Base-by-base conservation (phyloP, 2,113 vertebrate genomes). In the Podarcis raffonei region DNA sequence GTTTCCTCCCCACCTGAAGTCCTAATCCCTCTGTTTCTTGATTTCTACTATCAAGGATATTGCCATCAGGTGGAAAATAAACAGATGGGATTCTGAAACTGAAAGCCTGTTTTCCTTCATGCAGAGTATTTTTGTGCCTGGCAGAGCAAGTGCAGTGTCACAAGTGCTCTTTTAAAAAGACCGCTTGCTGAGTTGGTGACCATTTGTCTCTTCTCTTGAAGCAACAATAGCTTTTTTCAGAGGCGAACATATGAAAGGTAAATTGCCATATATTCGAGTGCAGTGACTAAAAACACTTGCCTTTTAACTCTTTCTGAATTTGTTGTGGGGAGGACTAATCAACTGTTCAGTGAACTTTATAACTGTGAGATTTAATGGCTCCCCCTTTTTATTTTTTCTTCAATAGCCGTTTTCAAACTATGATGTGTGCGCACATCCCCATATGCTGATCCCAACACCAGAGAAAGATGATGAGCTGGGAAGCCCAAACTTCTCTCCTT, bases 401-500 rank as follows among this genome's bases (percentile, higher is more conserved):
- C 48, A 32, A 32, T 18, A 97, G 96, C 91, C 94, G 62, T 96
- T 96, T 96, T 97, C 95, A 93, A 95, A 89, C 18, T 95, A 92
- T 12, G 48, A 93, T 0, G 84, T 81, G 13, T 95, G 88, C 59
- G 93, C 90, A 81, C 97, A 98, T 94, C 98, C 97, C 27, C 97
- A 96, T 89, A 95, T 97, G 92, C 95, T 97, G 92, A 97, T 97
- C 72, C 97, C 98, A 85, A 98, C 98, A 11, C 98, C 98, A 0
- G 98, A 98, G 59, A 98, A 97, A 85, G 97, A 97, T 1, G 95
- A 97, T 12, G 97, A 96, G 42, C 93, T 93, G 1, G 94, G 95
- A 25, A 9, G 86, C 32, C 80, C 93, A 5, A 42, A 89, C 48
- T 89, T 86, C 83, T 59, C 78, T 8, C 89, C 15, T n/a, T 91